Evolutionary conservation across 2,113 vertebrate species (phyloP).

Genomic region (Platichthys stellatus): DNA sequence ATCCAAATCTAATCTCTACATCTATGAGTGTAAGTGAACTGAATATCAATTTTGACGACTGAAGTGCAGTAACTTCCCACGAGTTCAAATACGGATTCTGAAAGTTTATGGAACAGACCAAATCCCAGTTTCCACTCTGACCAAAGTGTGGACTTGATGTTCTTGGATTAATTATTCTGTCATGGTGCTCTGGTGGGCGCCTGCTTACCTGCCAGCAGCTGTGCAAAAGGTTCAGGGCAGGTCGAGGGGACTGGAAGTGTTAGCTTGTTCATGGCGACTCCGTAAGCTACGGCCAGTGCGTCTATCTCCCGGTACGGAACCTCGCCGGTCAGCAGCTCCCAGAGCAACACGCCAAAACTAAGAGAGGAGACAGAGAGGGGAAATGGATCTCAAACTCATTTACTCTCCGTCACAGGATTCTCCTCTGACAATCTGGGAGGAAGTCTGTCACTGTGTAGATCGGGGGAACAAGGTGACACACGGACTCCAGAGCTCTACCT

Average conservation of each 20-base stretch:
- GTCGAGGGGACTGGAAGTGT: constrained; percentile 91
- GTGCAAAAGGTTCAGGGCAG: constrained; percentile 91
- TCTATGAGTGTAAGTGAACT: too few species aligned
- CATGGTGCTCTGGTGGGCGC: background rate
- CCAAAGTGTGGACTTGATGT: too few species aligned
- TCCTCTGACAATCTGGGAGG: too few species aligned
- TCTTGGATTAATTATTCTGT: background rate
- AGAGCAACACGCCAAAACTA: constrained; percentile 93
- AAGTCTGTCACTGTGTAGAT: too few species aligned
- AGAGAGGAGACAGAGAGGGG: background rate
- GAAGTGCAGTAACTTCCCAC: too few species aligned
- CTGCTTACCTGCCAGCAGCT: constrained; percentile 86
- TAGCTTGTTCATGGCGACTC: constrained; percentile 94
- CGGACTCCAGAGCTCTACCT: constrained; percentile 74
- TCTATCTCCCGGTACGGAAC: constrained; percentile 94
- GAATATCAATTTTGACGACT: too few species aligned
- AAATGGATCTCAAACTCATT: too few species aligned
- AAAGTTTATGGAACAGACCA: too few species aligned
- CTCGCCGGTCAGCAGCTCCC: constrained; percentile 93
- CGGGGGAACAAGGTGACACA: background rate
- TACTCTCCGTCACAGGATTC: too few species aligned
- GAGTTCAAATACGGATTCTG: too few species aligned
- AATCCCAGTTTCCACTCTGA: too few species aligned
- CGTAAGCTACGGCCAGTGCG: constrained; percentile 90
- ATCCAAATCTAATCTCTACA: too few species aligned